Percentiles rank a stretch among this genome's conserved stretches.
Conservation (phyloP, 2,797 vertebrate genomes). For the Dallia pectoralis region DNA sequence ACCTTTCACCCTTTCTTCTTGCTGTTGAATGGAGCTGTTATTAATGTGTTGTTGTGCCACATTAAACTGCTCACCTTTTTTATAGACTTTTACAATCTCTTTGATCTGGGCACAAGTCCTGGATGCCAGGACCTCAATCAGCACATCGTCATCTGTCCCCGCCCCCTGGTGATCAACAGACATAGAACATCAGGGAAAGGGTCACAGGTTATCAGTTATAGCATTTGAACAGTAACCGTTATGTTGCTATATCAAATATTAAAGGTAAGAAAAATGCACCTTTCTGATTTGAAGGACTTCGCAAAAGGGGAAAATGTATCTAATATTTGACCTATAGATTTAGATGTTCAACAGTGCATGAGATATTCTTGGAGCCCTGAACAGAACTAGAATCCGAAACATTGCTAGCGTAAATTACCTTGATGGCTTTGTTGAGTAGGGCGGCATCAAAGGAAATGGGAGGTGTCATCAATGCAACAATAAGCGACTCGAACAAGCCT, state of each 20-base stretch:
- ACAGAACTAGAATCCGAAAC: not conserved
- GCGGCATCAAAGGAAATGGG: slow-evolving; percentile 79
- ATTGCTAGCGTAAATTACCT: slow-evolving; percentile 73
- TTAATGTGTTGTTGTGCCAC: not conserved
- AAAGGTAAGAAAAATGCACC: too few relatives aligned
- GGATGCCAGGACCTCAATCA: slow-evolving; percentile 93
- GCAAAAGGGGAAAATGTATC: not conserved
- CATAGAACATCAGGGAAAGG: not conserved
- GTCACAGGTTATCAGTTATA: too few relatives aligned
- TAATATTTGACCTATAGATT: not conserved
- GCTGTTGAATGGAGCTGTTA: not conserved
- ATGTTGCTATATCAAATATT: too few relatives aligned
- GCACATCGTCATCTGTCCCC: slow-evolving; percentile 88
- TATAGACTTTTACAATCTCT: slow-evolving; percentile 84
- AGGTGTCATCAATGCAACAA: slow-evolving; percentile 88
- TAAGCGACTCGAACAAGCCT: slow-evolving; percentile 86
- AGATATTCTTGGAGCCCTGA: not conserved
- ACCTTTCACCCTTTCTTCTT: not conserved
- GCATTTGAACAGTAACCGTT: too few relatives aligned
- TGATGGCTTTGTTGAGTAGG: slow-evolving; percentile 88
- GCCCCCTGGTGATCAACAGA: slow-evolving; percentile 79
- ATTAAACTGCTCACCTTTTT: slow-evolving; percentile 78
- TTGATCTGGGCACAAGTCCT: slow-evolving; percentile 80
- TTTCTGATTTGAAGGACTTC: too few relatives aligned
- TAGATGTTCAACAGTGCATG: not conserved